Evolutionary conservation across 2,113 vertebrate species (phyloP).

Genomic region (Elephas maximus): DNA sequence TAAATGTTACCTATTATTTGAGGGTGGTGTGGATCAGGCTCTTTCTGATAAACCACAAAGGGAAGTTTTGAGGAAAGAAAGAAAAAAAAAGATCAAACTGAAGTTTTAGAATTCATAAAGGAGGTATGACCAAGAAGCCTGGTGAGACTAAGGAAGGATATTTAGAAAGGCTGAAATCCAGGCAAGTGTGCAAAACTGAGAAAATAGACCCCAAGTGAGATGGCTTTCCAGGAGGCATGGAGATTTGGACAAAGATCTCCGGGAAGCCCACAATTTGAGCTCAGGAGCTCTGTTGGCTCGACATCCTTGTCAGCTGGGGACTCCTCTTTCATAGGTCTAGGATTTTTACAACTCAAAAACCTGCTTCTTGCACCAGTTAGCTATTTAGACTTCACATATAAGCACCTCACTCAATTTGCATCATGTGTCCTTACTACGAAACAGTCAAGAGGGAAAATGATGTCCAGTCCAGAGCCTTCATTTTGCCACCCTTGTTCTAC

Average conservation of each 20-base stretch:
- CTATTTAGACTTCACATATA: background rate
- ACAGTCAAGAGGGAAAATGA: background rate
- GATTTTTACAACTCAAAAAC: background rate
- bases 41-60: background rate
- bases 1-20: background rate
- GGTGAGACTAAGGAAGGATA: background rate
- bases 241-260: fast-evolving
- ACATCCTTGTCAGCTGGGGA: background rate
- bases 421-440: background rate
- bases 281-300: background rate
- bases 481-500: background rate
- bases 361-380: background rate
- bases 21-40: background rate
- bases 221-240: background rate
- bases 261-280: background rate
- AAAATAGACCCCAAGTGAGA: background rate
- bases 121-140: background rate
- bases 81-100: background rate
- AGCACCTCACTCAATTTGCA: background rate
- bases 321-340: background rate
- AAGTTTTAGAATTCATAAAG: background rate
- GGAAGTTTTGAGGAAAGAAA: background rate
- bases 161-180: background rate
- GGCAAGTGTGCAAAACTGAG: background rate
- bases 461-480: background rate